phyloP scores from a whole-genome alignment of 1,140 invertebrate species.

The Zophobas morio region DNA sequence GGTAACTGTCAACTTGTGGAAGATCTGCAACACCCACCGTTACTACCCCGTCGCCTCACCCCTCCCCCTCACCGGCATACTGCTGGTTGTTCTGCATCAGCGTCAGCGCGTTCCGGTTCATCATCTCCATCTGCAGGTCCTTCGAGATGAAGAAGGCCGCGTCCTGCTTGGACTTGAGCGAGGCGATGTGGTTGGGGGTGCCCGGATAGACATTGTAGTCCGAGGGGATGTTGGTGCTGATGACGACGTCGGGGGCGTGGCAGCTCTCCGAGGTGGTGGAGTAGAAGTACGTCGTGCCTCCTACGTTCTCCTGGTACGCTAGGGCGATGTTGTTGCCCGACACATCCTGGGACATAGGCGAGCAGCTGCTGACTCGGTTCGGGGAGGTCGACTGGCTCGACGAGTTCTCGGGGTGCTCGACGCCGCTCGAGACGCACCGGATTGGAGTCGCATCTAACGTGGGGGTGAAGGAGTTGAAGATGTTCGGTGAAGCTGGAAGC shows the following conservation, averaged over 20 bases:
- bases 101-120: conserved; percentile 82
- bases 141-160: conserved; percentile 84
- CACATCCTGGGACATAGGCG: conserved; percentile 59
- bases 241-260: conserved; percentile 25
- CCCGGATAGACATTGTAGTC: conserved; percentile 77
- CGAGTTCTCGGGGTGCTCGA: conserved; percentile 59
- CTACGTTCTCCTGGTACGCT: conserved; percentile 89
- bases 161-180: conserved; percentile 68
- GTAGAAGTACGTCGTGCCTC: conserved; percentile 96
- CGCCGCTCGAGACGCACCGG: conserved; percentile 53
- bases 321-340: conserved; percentile 68
- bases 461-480: conserved; percentile 61
- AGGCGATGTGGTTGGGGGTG: conserved; percentile 75
- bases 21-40: conserved; percentile 72
- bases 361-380: conserved; percentile 58
- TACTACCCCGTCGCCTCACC: too few species aligned
- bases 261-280: conserved; percentile 67
- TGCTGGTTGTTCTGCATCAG: conserved; percentile 80
- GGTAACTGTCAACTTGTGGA: conserved; percentile 91
- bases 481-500: conserved; percentile 61
- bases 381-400: conserved; percentile 55
- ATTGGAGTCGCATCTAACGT: conserved; percentile 50
- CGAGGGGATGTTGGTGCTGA: conserved; percentile 57
- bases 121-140: conserved; percentile 81
- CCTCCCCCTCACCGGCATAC: conserved; percentile 70